A percentile compares a stretch with the other conserved stretches of the same genome.
Conservation (phyloP, 2,797 vertebrate genomes). For the Typhlichthys subterraneus region DNA sequence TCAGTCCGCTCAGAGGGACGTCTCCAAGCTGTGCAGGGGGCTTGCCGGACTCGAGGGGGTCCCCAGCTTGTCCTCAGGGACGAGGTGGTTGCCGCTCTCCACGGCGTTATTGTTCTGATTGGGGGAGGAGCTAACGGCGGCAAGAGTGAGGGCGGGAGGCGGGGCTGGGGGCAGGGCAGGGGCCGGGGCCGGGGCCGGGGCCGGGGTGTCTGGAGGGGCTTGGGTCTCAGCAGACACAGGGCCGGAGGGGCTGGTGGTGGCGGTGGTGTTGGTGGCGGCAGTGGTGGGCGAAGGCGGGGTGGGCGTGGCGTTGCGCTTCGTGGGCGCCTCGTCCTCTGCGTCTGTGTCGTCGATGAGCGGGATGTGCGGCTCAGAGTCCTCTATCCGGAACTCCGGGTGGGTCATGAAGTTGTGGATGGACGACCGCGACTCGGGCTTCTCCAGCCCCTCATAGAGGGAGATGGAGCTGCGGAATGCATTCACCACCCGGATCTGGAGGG, state of each 20-base stretch:
- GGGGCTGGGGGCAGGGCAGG: conserved; percentile 78
- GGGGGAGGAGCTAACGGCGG: conserved; percentile 84
- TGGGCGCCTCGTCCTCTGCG: conserved; percentile 96
- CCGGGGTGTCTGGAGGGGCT: conserved; percentile 69
- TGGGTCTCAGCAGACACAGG: conserved; percentile 82
- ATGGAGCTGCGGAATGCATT: conserved; percentile 99
- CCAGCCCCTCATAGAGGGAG: conserved; percentile 97
- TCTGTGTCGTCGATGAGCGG: conserved; percentile 99
- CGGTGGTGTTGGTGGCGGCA: conserved; percentile 69
- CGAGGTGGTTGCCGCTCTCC: conserved; percentile 93
- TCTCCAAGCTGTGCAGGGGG: conserved; percentile 99
- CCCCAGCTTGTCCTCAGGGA: conserved; percentile 91
- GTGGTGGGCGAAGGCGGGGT: conserved; percentile 77
- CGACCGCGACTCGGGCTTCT: conserved; percentile 95
- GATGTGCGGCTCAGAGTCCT: conserved; percentile 98
- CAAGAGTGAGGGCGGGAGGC: conserved; percentile 57
- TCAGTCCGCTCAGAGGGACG: conserved; percentile 91
- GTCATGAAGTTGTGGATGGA: conserved; percentile 99
- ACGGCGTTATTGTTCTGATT: conserved; percentile 99
- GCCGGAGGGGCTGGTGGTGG: conserved; percentile 63
- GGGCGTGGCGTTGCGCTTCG: conserved; percentile 88
- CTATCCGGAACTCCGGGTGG: conserved; percentile 99
- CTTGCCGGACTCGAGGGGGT: conserved; percentile 91
- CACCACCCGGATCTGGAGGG: conserved; percentile 97
- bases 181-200: conserved; percentile 77